Evolutionary conservation across 2,797 vertebrate species (phyloP), one percentile per base, ranked within the genome.

Genomic region (Hapalemur alaotrensis): DNA sequence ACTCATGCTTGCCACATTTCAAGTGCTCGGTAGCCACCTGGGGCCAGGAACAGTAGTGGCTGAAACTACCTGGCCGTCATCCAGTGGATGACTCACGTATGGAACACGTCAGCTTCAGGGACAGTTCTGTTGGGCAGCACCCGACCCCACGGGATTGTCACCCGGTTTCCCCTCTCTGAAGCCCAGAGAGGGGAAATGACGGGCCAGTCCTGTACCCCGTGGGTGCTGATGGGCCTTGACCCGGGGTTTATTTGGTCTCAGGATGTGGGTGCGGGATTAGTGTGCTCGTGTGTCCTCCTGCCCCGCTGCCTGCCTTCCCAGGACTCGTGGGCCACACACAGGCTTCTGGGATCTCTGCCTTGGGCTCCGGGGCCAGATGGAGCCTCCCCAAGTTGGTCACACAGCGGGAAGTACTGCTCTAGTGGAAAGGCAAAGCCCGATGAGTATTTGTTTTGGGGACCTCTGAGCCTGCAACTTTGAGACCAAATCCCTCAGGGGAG

Each of bases 51-150:
- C 23, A 25, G 67, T 67, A 3, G 41, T 0, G 1, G 72, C 1
- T 25, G 22, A 57, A 57, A 57, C 54, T 57, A 23, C 54, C 54
- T 57, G 54, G 54, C 54, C 22, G 1, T 23, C 54, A 10, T 57
- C 22, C 9, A 28, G 30, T 4, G 57, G 50, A 52, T 22, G 5
- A 65, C 0, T 1, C 38, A 11, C n/a, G 30, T 8, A 0, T 22
- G 9, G 63, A 75, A 22, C 48, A 35, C 0, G 0, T 38, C 70
- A 0, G 0, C 59, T 5, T 7, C 6, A 0, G 38, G 41, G 80
- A 20, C 25, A n/a, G 50, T 63, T 80, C 63, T 22, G 0, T 2
- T 20, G 65, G 63, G 12, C 22, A n/a, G 57, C 0, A 1, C 5
- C 13, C 28, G 22, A 1, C 65, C 50, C 35, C 6, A 4, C 0